Percentiles rank a stretch among this genome's conserved stretches.
phyloP scores from a whole-genome alignment of 2,113 vertebrate species.

The Blennius ocellaris region DNA sequence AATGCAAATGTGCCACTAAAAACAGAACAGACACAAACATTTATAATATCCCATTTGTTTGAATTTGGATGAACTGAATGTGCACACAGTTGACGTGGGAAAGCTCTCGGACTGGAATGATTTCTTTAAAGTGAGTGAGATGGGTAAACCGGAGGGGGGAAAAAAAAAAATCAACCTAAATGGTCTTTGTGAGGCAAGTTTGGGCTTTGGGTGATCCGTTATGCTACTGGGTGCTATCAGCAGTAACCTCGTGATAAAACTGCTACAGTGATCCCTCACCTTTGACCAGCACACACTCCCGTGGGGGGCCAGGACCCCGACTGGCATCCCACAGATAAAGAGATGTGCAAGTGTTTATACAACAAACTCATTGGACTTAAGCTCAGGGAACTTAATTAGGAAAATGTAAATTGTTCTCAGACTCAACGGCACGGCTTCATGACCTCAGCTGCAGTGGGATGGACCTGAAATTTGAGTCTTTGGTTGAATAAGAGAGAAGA shows the following conservation, averaged over 20 bases:
- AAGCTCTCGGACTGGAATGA: too few relatives aligned
- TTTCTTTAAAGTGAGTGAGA: too few relatives aligned
- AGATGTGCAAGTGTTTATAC: conserved; percentile 2
- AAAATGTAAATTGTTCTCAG: neutral
- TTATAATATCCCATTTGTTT: conserved; percentile 72
- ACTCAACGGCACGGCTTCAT: neutral
- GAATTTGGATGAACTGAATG: conserved; percentile 55
- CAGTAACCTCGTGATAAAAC: conserved; percentile 26
- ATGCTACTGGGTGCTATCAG: conserved; percentile 5
- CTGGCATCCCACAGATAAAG: conserved; percentile 18
- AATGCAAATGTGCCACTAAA: conserved; percentile 69
- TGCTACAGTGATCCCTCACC: conserved; percentile 17
- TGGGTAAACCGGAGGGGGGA: neutral
- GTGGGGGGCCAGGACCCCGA: conserved; percentile 4
- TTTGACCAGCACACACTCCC: conserved; percentile 29
- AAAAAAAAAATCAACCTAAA: too few relatives aligned
- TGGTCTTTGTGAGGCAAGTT: conserved; percentile 14
- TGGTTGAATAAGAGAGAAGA: too few relatives aligned
- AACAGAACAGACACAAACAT: conserved; percentile 73
- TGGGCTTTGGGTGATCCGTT: conserved; percentile 28
- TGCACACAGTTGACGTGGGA: conserved; percentile 54
- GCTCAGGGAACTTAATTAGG: neutral
- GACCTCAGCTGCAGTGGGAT: neutral
- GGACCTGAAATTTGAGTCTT: neutral
- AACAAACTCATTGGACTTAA: neutral